These are phyloP conservation scores for Chaetogeoica ovagalla DNA, from an alignment of 2,888 invertebrate species.

Conservation along the genomic window DNA sequence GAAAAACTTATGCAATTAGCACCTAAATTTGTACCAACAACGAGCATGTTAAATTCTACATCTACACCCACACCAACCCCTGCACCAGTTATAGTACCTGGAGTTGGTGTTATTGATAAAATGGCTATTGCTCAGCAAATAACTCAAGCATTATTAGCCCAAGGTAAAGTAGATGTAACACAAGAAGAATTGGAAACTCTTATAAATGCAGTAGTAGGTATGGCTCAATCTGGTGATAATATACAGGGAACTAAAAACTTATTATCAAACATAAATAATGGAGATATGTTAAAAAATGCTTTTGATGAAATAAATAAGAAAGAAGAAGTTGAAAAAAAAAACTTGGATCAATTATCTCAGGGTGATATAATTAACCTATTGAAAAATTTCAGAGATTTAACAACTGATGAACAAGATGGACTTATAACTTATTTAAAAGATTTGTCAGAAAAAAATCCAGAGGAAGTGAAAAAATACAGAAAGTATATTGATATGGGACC, in stretches of 20 bases:
- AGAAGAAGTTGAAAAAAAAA: slow-evolving; percentile 45
- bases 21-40: slow-evolving; percentile 56
- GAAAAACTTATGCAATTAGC: slow-evolving; percentile 75
- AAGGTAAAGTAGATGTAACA: slow-evolving; percentile 80
- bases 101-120: slow-evolving; percentile 67
- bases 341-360: slow-evolving; percentile 76
- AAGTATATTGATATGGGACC: slow-evolving; percentile 72
- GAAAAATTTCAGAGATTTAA: slow-evolving; percentile 79
- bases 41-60: slow-evolving; percentile 24
- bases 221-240: slow-evolving; percentile 65
- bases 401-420: slow-evolving; percentile 79
- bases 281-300: slow-evolving; percentile 55
- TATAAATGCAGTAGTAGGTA: slow-evolving; percentile 76
- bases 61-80: slow-evolving; percentile 31
- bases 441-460: slow-evolving; percentile 74
- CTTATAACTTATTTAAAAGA: slow-evolving; percentile 81
- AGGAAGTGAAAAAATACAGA: slow-evolving; percentile 75
- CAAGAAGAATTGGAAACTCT: slow-evolving; percentile 77
- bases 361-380: slow-evolving; percentile 77
- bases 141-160: slow-evolving; percentile 75
- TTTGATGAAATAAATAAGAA: slow-evolving; percentile 54
- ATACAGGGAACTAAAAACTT: slow-evolving; percentile 41
- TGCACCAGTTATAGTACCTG: slow-evolving; percentile 52
- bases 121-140: slow-evolving; percentile 79
- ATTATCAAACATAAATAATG: slow-evolving; percentile 55